Evolutionary conservation across 2,888 invertebrate species (phyloP), one percentile per base, ranked within the genome.

Genomic region (Malthinus seriepunctatus): DNA sequence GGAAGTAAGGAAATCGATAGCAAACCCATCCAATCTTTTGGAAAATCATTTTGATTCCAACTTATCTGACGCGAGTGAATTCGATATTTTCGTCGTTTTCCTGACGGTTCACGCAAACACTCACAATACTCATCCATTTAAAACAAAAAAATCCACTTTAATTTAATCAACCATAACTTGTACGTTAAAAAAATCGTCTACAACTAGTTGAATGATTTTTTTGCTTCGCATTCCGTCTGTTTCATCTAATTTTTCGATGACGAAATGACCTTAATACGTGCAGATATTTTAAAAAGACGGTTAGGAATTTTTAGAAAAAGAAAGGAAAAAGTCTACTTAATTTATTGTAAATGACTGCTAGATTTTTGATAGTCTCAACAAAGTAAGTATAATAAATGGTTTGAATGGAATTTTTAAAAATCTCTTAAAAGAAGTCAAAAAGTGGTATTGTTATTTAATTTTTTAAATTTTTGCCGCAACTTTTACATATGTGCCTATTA

Each of bases 121-220:
- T 72, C 74, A 47, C 71, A 69, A 59, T 68, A 73, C 60, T 71
- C 65, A n/a, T 67, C 69, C 71, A 72, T 71, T n/a, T n/a, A n/a
- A n/a, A n/a, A n/a, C 52, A 56, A 23, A 23, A 23, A 23, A 23
- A 23, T 3, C 2, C 63, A 61, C 53, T 32, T 9, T 10, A 6
- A 35, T 10, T 49, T 37, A 53, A 49, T 53, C 52, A 32, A 49
- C 45, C 42, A 32, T 47, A 51, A 51, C 32, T 48, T 42, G 7
- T 45, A 6, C 11, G 34, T 15, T 12, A 35, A 31, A 37, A 46
- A 53, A 45, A 46, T 2, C 37, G 7, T 12, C 38, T n/a, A n/a
- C n/a, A 42, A 42, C 15, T 42, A 14, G 12, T 12, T 14, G 9
- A 39, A 39, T 39, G 33, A 48, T 52, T 54, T 59, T 56, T 63